These are phyloP conservation scores for Gnathochromis pfefferi DNA, from an alignment of 2,113 vertebrate genomes.

Conservation along the genomic window DNA sequence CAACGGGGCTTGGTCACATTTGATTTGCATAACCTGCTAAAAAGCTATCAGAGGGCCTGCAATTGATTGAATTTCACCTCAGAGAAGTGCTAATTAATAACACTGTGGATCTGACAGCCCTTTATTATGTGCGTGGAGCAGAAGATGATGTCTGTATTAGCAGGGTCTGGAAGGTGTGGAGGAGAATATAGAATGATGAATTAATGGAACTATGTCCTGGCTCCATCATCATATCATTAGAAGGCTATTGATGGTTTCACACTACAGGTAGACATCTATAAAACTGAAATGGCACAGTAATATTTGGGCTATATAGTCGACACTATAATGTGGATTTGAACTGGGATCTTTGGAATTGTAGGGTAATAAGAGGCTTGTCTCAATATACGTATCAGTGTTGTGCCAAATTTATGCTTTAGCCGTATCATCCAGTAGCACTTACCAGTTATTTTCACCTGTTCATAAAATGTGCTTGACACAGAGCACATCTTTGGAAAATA, in stretches of 20 bases:
- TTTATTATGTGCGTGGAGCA: constrained; percentile 98
- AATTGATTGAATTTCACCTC: constrained; percentile 99
- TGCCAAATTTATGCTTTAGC: constrained; percentile 21
- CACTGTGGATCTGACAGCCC: constrained; percentile 94
- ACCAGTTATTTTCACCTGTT: constrained; percentile 51
- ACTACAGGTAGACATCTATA: constrained; percentile 57
- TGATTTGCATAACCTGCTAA: constrained; percentile 99
- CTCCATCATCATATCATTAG: constrained; percentile 70
- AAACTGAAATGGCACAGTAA: constrained; percentile 39
- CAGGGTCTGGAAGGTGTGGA: constrained; percentile 81
- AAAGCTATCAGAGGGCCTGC: constrained; percentile 87
- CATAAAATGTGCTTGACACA: constrained; percentile 38
- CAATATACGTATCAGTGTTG: neutral
- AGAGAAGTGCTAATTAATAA: constrained; percentile 99
- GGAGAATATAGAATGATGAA: constrained; percentile 73
- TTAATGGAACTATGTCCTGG: constrained; percentile 58
- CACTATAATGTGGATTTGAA: neutral
- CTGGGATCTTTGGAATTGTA: neutral
- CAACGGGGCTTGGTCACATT: constrained; percentile 80
- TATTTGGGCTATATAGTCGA: constrained; percentile 33
- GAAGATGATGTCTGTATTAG: constrained; percentile 99
- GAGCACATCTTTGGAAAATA: constrained; percentile 42
- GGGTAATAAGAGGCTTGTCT: neutral
- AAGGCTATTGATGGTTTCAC: constrained; percentile 58
- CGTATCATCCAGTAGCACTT: constrained; percentile 47